Base-by-base conservation (phyloP, 2,888 invertebrate species). In the Hypsopygia costalis region DNA sequence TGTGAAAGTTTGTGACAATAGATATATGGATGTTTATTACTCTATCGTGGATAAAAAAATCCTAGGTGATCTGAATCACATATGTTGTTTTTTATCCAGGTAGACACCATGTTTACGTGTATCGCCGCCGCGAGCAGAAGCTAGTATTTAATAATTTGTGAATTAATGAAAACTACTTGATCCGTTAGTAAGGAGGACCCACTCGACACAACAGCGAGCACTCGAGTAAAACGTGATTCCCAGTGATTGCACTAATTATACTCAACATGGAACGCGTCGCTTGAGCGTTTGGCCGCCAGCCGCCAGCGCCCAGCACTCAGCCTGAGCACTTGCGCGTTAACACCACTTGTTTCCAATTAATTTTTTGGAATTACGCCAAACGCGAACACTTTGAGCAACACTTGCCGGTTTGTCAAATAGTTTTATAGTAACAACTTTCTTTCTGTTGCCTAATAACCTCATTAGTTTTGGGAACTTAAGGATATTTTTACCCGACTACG, bases 331-430 rank as follows among this genome's bases (percentile, higher is more conserved):
- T 41, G 46, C 54, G 52, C 55, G 56, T 39, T 39, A 67, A 62
- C 56, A 58, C 55, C 61, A 61, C 62, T 72, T 71, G 68, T 70
- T 69, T 63, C 68, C 78, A 80, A 81, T 83, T 81, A 82, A 64
- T 79, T 81, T 82, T 83, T 81, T 82, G 81, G 81, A 72, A 72
- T 72, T 66, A 53, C 53, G 79, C 82, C 81, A 81, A 82, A 69
- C 54, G 66, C 55, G 60, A 58, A 54, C 52, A 41, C 46, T 33
- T 33, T 31, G 28, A 34, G 33, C 16, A 34, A 27, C 39, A 39
- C 39, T 39, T 39, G 39, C 33, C 28, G 30, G 28, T 33, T 27
- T 28, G 11, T 16, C 16, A 28, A 39, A 32, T 39, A 28, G 38
- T 33, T 29, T 29, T 25, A 25, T 25, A 6, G 25, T 7, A 5